Evolutionary conservation across 1,140 invertebrate species (phyloP).

Genomic region (Magallana angulata): DNA sequence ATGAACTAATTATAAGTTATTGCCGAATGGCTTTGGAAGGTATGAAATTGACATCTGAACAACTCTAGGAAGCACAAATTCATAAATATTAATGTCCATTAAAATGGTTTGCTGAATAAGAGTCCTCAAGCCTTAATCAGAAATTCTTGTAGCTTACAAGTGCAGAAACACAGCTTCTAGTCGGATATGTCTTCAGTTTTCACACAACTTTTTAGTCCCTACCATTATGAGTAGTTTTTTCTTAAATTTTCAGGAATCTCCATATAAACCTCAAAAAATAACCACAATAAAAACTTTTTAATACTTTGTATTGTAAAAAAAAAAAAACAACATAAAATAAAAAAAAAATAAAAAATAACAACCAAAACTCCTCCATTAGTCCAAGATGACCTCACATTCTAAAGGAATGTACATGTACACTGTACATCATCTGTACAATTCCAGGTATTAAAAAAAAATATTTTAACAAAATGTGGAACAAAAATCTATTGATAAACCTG

Average conservation of each 20-base stretch:
- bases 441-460: constrained; percentile 16
- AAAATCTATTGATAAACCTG: constrained; percentile 16
- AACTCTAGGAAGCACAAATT: constrained; percentile 15
- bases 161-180: constrained; percentile 13
- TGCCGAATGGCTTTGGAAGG: constrained; percentile 14
- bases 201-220: constrained; percentile 15
- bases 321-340: constrained; percentile 12
- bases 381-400: constrained; percentile 8
- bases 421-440: constrained; percentile 10
- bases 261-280: constrained; percentile 10
- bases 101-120: constrained; percentile 16
- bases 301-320: constrained; percentile 17
- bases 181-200: constrained; percentile 9
- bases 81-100: not conserved
- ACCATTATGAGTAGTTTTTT: not conserved
- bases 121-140: constrained; percentile 14
- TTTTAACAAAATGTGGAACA: constrained; percentile 11
- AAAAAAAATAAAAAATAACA: not conserved
- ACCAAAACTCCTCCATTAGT: constrained; percentile 15
- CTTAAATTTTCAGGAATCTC: constrained; percentile 15
- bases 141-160: constrained; percentile 9
- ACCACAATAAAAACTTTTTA: constrained; percentile 16
- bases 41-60: constrained; percentile 16
- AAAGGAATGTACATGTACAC: constrained; percentile 9
- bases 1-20: constrained; percentile 17